These are phyloP conservation scores for Sitta carolinensis DNA, from an alignment of 2,797 vertebrate species.

Conservation along the genomic window DNA sequence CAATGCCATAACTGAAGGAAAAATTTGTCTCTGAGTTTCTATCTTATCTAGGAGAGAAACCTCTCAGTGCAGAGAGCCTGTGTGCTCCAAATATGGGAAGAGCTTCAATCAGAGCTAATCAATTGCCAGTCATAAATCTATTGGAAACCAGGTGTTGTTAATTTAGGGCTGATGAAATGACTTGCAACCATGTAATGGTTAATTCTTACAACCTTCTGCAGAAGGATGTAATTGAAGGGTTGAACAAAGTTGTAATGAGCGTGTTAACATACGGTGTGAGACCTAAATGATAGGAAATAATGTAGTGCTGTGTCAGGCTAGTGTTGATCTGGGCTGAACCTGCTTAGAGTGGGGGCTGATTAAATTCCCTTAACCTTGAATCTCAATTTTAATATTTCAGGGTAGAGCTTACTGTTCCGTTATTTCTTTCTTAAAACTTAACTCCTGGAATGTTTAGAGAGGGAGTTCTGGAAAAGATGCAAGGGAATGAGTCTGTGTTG, in stretches of 20 bases:
- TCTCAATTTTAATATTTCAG: background rate
- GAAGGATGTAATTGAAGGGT: background rate
- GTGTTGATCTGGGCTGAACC: background rate
- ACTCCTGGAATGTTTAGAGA: background rate
- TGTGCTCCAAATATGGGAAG: background rate
- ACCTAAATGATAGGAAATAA: background rate
- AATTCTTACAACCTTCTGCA: constrained; percentile 28
- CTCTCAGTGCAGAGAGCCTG: background rate
- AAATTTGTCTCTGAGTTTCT: background rate
- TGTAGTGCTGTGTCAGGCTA: background rate
- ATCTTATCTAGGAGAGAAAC: background rate
- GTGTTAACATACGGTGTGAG: background rate
- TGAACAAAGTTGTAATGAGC: constrained; percentile 43
- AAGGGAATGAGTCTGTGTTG: background rate
- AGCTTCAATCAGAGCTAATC: constrained; percentile 5
- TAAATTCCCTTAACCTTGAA: background rate
- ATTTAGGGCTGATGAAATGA: constrained; percentile 32
- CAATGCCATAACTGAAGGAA: background rate
- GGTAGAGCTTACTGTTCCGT: background rate
- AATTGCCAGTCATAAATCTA: constrained; percentile 3
- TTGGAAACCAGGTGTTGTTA: constrained; percentile 36
- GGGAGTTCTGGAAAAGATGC: background rate
- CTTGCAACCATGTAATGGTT: constrained; percentile 49
- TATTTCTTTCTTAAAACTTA: background rate
- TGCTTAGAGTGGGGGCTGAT: background rate